These are phyloP conservation scores for Canis aureus DNA, from an alignment of 2,113 vertebrate species.

Conservation along the genomic window DNA sequence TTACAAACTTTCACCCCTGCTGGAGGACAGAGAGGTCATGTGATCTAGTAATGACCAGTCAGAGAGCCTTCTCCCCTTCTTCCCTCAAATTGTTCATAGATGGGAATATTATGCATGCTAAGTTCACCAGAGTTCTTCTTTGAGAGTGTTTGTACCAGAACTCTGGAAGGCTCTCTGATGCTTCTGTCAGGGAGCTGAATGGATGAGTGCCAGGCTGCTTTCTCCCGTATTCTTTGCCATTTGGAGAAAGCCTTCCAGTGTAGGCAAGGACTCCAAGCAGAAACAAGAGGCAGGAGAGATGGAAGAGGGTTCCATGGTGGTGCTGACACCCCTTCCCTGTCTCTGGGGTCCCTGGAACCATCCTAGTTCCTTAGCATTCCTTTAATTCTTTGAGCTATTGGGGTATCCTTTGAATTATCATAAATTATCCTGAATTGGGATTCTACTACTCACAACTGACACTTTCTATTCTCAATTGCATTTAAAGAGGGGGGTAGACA, in stretches of 20 bases:
- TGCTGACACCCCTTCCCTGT: neutral
- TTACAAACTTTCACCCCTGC: neutral
- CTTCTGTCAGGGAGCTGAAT: neutral
- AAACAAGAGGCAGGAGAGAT: neutral
- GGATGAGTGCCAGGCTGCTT: neutral
- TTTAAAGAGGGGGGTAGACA: neutral
- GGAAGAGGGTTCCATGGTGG: neutral
- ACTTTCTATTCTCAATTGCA: neutral
- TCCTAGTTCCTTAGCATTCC: neutral
- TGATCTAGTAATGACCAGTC: neutral
- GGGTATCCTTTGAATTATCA: neutral
- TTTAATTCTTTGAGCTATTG: neutral
- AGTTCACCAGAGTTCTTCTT: neutral
- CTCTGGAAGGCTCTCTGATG: neutral
- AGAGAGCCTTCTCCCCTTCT: neutral
- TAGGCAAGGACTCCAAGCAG: neutral
- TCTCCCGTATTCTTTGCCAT: too few relatives aligned
- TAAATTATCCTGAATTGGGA: neutral
- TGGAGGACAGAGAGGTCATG: too few relatives aligned
- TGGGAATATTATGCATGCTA: neutral
- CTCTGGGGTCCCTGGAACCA: neutral
- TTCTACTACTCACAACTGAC: neutral
- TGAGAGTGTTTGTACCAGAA: neutral
- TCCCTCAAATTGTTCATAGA: neutral
- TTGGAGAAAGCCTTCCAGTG: neutral